Percentiles rank a stretch among this genome's conserved stretches.
Evolutionary conservation across 1,140 invertebrate genomes (phyloP).

Genomic region (Papilio xuthus): DNA sequence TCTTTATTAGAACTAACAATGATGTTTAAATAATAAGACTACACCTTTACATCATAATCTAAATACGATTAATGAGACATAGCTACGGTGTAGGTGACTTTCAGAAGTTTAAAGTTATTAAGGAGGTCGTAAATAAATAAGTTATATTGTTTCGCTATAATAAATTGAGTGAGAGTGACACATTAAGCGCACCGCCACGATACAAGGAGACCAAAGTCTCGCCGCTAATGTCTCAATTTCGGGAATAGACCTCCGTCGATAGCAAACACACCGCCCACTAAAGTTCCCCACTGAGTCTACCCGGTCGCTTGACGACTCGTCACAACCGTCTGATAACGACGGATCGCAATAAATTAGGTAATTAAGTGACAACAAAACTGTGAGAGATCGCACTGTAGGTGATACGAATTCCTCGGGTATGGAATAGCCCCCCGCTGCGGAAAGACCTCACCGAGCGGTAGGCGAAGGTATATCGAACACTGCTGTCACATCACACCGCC

Average conservation of each 20-base stretch:
- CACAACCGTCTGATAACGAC: constrained; percentile 56
- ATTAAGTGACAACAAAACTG: constrained; percentile 77
- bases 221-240: constrained; percentile 76
- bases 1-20: neutral
- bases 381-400: constrained; percentile 70
- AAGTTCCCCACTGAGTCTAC: constrained; percentile 55
- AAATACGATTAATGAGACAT: neutral
- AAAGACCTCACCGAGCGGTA: constrained; percentile 65
- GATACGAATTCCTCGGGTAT: constrained; percentile 53
- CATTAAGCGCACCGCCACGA: constrained; percentile 60
- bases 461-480: constrained; percentile 56
- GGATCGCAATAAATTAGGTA: constrained; percentile 74
- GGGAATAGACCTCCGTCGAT: constrained; percentile 64
- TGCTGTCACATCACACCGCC: constrained; percentile 73
- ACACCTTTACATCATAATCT: neutral
- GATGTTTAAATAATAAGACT: neutral
- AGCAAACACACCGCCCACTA: constrained; percentile 71
- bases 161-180: constrained; percentile 53
- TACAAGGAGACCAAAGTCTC: constrained; percentile 45
- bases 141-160: constrained; percentile 41
- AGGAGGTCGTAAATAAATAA: constrained; percentile 35
- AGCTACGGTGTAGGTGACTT: neutral
- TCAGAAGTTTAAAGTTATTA: constrained; percentile 27
- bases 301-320: constrained; percentile 59
- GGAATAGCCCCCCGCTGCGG: constrained; percentile 65